Percentiles rank a stretch among this genome's conserved stretches.
phyloP scores from a whole-genome alignment of 2,113 vertebrate species.

The Acrocephalus arundinaceus region DNA sequence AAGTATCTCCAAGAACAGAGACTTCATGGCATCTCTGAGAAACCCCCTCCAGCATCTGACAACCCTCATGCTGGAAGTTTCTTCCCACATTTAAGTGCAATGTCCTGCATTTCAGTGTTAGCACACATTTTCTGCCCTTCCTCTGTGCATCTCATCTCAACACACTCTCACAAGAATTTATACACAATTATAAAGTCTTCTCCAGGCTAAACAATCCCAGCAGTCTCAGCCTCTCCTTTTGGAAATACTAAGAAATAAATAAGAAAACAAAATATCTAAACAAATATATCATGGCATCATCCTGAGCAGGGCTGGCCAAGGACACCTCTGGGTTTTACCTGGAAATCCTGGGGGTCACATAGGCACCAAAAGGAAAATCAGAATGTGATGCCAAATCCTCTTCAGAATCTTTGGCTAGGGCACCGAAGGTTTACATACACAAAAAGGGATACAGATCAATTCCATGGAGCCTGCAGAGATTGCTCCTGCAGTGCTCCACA shows the following conservation, averaged over 20 bases:
- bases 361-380: background rate
- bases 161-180: background rate
- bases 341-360: fast-evolving
- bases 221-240: background rate
- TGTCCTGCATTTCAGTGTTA: background rate
- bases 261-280: background rate
- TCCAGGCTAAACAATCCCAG: background rate
- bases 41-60: background rate
- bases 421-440: background rate
- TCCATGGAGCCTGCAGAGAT: background rate
- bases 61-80: background rate
- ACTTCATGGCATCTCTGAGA: background rate
- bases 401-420: background rate
- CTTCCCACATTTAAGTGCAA: background rate
- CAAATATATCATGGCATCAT: background rate
- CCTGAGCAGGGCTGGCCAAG: background rate
- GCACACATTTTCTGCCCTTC: background rate
- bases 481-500: background rate
- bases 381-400: background rate
- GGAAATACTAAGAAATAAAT: background rate
- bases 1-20: background rate
- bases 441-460: fast-evolving
- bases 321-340: background rate
- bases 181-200: background rate
- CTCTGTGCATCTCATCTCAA: background rate